A percentile compares a stretch with the other conserved stretches of the same genome.
These are phyloP conservation scores for Riparia riparia DNA, from an alignment of 2,113 vertebrate species.

Conservation along the genomic window DNA sequence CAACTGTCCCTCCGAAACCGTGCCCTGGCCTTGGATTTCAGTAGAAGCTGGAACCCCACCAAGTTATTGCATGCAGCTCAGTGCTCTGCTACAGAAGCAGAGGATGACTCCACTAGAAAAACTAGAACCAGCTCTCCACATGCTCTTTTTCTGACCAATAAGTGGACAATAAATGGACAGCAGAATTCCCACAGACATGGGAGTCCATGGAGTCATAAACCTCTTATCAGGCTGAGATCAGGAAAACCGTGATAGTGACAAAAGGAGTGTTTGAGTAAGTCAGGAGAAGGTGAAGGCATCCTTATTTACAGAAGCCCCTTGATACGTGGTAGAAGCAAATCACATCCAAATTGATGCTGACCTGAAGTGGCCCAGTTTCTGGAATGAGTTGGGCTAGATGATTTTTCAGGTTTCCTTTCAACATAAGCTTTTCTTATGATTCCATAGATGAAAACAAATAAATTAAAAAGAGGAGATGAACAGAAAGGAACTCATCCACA, in stretches of 20 bases:
- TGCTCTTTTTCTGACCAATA: background rate
- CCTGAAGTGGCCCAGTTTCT: background rate
- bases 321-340: background rate
- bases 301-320: background rate
- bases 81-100: background rate
- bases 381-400: background rate
- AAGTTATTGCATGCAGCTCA: background rate
- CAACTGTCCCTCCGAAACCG: background rate
- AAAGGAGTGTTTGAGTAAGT: background rate
- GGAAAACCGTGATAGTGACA: accelerated
- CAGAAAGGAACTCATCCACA: background rate
- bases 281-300: background rate
- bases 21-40: background rate
- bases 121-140: background rate
- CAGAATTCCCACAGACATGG: background rate
- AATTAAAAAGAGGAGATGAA: background rate
- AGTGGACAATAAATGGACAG: background rate
- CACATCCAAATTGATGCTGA: background rate
- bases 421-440: background rate
- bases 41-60: background rate
- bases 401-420: background rate
- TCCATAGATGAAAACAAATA: background rate
- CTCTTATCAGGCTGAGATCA: background rate
- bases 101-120: background rate
- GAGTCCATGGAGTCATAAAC: background rate